Conservation (phyloP, 2,888 invertebrate genomes). For the Polia nebulosa region DNA sequence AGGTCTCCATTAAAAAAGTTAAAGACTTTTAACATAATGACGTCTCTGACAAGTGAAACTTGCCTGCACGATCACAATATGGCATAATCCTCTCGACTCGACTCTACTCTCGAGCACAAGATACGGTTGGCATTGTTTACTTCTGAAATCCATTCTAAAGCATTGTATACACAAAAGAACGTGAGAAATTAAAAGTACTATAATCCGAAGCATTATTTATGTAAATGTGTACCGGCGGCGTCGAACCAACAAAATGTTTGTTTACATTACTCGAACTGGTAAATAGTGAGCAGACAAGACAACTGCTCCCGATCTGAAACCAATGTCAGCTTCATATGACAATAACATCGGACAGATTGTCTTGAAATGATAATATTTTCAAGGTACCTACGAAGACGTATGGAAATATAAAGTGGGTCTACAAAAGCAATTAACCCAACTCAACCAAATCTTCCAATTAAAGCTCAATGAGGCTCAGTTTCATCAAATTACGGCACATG, state of each 20-base stretch:
- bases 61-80: not conserved
- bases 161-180: conserved; percentile 14
- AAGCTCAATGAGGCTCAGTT: conserved; percentile 28
- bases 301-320: conserved; percentile 17
- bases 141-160: conserved; percentile 25
- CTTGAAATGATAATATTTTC: not conserved
- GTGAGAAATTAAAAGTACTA: not conserved
- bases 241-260: conserved; percentile 24
- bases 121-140: conserved; percentile 32
- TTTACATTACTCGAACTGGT: conserved; percentile 26
- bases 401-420: conserved; percentile 5
- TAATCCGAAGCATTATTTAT: conserved; percentile 19
- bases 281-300: conserved; percentile 3
- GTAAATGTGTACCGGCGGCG: conserved; percentile 15
- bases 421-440: conserved; percentile 38
- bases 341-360: conserved; percentile 6
- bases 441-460: conserved; percentile 38
- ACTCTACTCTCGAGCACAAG: conserved; percentile 1
- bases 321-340: not conserved
- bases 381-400: not conserved
- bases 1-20: not conserved
- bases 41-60: conserved; percentile 1
- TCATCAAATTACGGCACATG: conserved; percentile 35
- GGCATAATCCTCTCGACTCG: conserved; percentile 2
- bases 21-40: not conserved